Evolutionary conservation across 2,797 vertebrate genomes (phyloP).

Genomic region (Ammospiza maritima): DNA sequence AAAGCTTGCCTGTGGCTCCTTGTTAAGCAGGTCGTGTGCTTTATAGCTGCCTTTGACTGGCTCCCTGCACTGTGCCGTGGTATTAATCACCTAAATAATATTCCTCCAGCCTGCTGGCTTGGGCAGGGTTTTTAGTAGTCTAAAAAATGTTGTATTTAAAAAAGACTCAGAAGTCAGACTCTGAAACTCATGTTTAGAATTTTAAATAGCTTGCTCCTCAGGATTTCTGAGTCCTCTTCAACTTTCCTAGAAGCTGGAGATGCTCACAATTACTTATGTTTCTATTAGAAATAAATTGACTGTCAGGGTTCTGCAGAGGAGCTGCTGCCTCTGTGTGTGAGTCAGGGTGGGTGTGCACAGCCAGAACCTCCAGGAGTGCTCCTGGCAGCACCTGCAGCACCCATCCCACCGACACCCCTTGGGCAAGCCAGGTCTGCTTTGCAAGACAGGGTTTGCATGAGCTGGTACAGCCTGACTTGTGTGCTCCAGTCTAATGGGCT

Average conservation of each 20-base stretch:
- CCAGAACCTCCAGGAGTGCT: neutral
- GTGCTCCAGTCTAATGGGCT: neutral
- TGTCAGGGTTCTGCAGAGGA: neutral
- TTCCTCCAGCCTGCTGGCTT: slow-evolving; percentile 32
- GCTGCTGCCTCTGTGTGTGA: neutral
- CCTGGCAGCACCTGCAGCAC: neutral
- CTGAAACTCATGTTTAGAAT: neutral
- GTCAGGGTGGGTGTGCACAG: neutral
- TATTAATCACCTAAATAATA: slow-evolving; percentile 60
- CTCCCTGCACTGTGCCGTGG: slow-evolving; percentile 6
- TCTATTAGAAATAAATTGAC: neutral
- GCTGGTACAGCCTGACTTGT: neutral
- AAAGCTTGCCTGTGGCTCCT: slow-evolving; percentile 80
- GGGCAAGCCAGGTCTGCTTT: neutral
- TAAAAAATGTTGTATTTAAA: neutral
- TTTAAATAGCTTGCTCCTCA: neutral
- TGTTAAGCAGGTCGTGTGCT: slow-evolving; percentile 75
- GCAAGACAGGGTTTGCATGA: neutral
- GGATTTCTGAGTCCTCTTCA: neutral
- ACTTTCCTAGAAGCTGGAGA: neutral
- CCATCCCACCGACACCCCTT: neutral
- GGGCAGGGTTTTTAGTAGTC: neutral
- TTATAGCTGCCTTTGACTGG: slow-evolving; percentile 39
- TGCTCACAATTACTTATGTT: neutral
- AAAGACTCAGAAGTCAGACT: neutral